Evolutionary conservation across 2,888 invertebrate species (phyloP).

Genomic region (Lepeophtheirus nordmannii): DNA sequence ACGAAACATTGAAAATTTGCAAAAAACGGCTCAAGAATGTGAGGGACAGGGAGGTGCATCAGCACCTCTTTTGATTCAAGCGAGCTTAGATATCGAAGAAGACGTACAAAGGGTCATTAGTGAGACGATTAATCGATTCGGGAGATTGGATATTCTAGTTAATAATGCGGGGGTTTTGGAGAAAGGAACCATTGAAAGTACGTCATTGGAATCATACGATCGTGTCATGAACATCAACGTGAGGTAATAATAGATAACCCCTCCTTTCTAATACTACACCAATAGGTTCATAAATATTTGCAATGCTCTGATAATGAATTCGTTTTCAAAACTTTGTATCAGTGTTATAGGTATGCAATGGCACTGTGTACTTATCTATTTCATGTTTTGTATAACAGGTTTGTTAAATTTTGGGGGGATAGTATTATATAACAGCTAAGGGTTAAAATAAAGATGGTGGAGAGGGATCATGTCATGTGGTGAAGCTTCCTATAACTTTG

Average conservation of each 20-base stretch:
- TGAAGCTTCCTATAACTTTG: too few relatives aligned
- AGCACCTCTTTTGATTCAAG: constrained; percentile 25
- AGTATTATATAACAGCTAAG: too few relatives aligned
- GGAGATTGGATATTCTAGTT: constrained; percentile 32
- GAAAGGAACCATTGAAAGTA: constrained; percentile 37
- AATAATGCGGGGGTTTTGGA: constrained; percentile 41
- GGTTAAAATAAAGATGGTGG: too few relatives aligned
- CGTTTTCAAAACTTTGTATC: too few relatives aligned
- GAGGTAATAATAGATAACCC: constrained; percentile 30
- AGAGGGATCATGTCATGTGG: too few relatives aligned
- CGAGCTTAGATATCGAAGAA: constrained; percentile 30
- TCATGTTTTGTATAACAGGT: too few relatives aligned
- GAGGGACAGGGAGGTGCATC: constrained; percentile 28
- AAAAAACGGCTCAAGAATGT: constrained; percentile 46
- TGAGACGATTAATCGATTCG: constrained; percentile 31
- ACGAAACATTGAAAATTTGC: constrained; percentile 51
- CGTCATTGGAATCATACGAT: constrained; percentile 38
- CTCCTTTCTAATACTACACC: constrained; percentile 20
- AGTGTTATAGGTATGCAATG: too few relatives aligned
- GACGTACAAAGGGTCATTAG: constrained; percentile 31
- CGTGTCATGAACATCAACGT: constrained; percentile 39
- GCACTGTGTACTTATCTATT: too few relatives aligned
- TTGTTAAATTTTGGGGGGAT: too few relatives aligned
- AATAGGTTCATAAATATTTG: too few relatives aligned
- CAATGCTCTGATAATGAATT: too few relatives aligned